Evolutionary conservation across 2,888 invertebrate species (phyloP).

Genomic region (Strigamia crassipes): DNA sequence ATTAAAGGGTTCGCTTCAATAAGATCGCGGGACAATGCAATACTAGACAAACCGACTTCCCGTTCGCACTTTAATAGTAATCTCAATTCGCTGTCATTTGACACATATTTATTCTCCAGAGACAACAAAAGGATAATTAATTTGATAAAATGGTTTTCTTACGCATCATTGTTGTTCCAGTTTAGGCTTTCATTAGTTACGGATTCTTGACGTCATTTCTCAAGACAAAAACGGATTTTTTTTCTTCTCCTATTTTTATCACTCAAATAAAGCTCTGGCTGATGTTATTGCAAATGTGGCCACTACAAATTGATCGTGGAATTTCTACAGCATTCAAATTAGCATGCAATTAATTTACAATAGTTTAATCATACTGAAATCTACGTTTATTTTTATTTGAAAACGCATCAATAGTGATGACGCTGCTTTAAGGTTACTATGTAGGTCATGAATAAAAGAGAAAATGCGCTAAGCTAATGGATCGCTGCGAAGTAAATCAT

Average conservation of each 20-base stretch:
- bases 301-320: too few species aligned
- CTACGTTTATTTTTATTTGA: neutral
- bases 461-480: neutral
- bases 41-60: neutral
- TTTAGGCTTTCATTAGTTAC: neutral
- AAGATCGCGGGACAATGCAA: neutral
- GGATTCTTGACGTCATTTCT: neutral
- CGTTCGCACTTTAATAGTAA: neutral
- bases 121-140: slow-evolving; percentile 19
- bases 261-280: too few species aligned
- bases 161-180: neutral
- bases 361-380: neutral
- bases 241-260: too few species aligned
- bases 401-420: neutral
- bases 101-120: slow-evolving; percentile 3
- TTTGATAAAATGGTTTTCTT: neutral
- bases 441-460: neutral
- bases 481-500: neutral
- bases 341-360: too few species aligned
- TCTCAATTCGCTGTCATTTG: neutral
- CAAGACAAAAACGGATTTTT: neutral
- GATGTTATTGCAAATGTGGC: too few species aligned
- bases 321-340: too few species aligned
- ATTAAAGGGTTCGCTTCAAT: slow-evolving; percentile 20
- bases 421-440: neutral